Conservation (phyloP, 2,797 vertebrate genomes). For the Eulemur mongoz region DNA sequence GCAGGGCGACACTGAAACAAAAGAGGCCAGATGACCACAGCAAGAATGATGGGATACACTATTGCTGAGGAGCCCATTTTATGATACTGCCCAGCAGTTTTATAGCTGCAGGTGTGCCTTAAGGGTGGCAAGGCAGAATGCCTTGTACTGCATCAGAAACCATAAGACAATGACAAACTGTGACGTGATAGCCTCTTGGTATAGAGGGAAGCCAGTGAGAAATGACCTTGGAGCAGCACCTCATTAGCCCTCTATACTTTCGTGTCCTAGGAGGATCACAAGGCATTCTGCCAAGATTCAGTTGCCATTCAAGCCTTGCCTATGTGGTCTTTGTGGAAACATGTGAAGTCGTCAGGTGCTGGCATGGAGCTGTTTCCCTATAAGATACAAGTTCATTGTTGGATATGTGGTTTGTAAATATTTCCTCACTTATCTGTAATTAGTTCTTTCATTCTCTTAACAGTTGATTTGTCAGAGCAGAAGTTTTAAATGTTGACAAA, state of each 20-base stretch:
- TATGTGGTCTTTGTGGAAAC: neutral
- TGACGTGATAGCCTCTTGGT: neutral
- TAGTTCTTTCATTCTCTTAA: neutral
- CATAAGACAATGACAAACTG: neutral
- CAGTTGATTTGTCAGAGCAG: neutral
- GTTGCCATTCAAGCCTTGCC: neutral
- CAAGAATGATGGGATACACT: neutral
- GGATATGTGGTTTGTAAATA: conserved; percentile 1
- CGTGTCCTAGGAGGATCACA: neutral
- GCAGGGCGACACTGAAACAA: neutral
- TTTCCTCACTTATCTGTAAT: neutral
- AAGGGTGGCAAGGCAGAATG: neutral
- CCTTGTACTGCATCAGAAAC: neutral
- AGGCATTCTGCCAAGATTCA: neutral
- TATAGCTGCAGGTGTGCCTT: neutral
- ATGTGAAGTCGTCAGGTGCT: neutral
- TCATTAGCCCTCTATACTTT: neutral
- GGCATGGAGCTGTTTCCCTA: neutral
- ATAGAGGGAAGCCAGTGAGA: neutral
- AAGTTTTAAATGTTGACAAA: conserved; percentile 11
- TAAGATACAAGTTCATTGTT: neutral
- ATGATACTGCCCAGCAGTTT: neutral
- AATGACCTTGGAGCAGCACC: neutral
- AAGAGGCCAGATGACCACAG: neutral
- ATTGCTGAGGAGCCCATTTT: neutral